Conservation (phyloP, 35 echinoderm and acorn worm genomes). For the Lytechinus pictus region DNA sequence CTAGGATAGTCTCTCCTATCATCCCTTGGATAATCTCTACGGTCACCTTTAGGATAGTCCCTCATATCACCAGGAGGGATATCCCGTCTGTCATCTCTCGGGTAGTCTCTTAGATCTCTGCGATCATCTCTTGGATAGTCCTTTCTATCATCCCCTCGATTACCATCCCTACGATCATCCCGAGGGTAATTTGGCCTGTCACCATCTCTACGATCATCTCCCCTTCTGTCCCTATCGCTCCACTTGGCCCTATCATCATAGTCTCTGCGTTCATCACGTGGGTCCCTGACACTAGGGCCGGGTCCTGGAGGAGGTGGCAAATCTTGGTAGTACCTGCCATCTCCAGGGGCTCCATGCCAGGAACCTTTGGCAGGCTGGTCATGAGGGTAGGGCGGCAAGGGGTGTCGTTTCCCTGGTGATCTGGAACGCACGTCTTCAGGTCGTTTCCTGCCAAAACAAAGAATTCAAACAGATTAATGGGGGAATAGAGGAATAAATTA, state of each 20-base stretch:
- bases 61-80: not conserved
- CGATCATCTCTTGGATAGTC: not conserved
- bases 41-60: not conserved
- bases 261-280: slow-evolving; percentile 20
- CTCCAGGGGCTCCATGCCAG: slow-evolving; percentile 32
- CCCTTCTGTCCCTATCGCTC: slow-evolving; percentile 23
- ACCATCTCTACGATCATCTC: slow-evolving; percentile 1
- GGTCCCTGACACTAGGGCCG: not conserved
- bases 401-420: slow-evolving; percentile 25
- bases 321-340: slow-evolving; percentile 33
- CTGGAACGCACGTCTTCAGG: slow-evolving; percentile 22
- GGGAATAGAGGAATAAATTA: no score
- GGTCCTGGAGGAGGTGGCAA: slow-evolving; percentile 16
- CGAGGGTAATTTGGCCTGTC: slow-evolving; percentile 37
- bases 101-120: not conserved
- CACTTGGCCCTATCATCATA: slow-evolving; percentile 29
- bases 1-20: slow-evolving; percentile 31
- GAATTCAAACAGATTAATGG: no score
- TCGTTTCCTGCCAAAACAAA: not conserved
- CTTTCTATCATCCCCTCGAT: slow-evolving; percentile 21
- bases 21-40: not conserved
- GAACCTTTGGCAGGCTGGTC: slow-evolving; percentile 33
- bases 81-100: slow-evolving; percentile 35
- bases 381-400: not conserved
- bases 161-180: slow-evolving; percentile 32